Base-by-base conservation (phyloP, 2,113 vertebrate genomes). In the Heterocephalus glaber region DNA sequence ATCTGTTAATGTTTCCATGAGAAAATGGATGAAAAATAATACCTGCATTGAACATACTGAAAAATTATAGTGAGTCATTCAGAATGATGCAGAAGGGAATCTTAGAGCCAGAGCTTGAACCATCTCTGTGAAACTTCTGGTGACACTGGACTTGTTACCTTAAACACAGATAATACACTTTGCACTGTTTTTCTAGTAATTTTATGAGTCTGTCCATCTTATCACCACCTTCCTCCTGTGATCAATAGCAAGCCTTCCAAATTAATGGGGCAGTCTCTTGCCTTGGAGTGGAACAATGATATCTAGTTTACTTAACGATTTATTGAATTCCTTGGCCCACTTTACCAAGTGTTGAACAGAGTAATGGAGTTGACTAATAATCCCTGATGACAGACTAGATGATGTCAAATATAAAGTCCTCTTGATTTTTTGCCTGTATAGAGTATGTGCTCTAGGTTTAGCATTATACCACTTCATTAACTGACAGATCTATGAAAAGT, bases 1-100 rank as follows among this genome's bases (percentile, higher is more conserved):
- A 85, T 95, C 66, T 93, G 24, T 66, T 84, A 86, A 66, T 92
- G 22, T 90, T 83, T 85, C 35, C 33, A 44, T 92, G 52, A 91
- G 11, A 72, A 95, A 94, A 72, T 81, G 85, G 20, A 72, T 93
- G 22, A 65, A 68, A 96, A 94, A 82, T 66, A 81, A 35, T 66
- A 85, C 60, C 47, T 94, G 20, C 41, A 65, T 52, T 49, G 81
- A 79, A 66, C 12, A 56, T 30, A 35, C 11, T 91, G 49, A 95
- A 91, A 95, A 93, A 81, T 63, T 70, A 61, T 35, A 56, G 3
- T 16, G n/a, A 94, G 20, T 85, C 60, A n/a, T 33, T 68, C 11
- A 61, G 47, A 95, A 35, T 61, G 33, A 90, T 86, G 10, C 47
- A 82, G 44, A 54, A 89, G 85, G 33, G 19, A 88, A 86, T 5